These are phyloP conservation scores for Ptyas mucosa DNA, from an alignment of 2,113 vertebrate species.

Conservation along the genomic window DNA sequence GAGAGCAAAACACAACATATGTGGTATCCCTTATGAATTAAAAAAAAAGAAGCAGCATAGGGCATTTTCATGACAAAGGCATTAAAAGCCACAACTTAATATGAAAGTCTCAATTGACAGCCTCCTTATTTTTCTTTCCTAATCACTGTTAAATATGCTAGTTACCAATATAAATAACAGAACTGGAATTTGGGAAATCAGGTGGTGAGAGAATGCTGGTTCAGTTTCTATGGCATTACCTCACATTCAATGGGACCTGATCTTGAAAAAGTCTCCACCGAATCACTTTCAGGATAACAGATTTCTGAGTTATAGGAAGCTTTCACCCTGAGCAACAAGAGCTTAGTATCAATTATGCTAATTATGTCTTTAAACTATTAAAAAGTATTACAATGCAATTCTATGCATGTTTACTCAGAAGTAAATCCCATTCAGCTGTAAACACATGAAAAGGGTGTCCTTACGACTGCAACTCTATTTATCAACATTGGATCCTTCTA, in stretches of 20 bases:
- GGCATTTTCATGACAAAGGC: neutral
- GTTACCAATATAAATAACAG: constrained; percentile 50
- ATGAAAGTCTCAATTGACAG: constrained; percentile 1
- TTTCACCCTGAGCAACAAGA: constrained; percentile 39
- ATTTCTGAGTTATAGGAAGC: constrained; percentile 51
- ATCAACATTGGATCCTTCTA: neutral
- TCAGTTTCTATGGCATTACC: constrained; percentile 49
- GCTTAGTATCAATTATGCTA: constrained; percentile 24
- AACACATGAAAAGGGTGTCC: neutral
- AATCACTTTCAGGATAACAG: constrained; percentile 44
- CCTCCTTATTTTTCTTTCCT: neutral
- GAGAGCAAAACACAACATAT: neutral
- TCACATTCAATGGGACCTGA: constrained; percentile 31
- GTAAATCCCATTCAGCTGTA: neutral
- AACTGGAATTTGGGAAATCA: constrained; percentile 43
- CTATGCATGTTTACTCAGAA: neutral
- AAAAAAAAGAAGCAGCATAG: neutral
- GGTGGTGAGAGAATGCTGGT: neutral
- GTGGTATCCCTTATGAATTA: neutral
- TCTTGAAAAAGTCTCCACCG: neutral
- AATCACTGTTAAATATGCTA: constrained; percentile 63
- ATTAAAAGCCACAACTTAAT: neutral
- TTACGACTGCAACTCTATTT: neutral
- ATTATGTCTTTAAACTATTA: constrained; percentile 43
- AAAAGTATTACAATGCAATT: constrained; percentile 28